Evolutionary conservation across 2,113 vertebrate species (phyloP).

Genomic region (Coptodon bakossiorum): DNA sequence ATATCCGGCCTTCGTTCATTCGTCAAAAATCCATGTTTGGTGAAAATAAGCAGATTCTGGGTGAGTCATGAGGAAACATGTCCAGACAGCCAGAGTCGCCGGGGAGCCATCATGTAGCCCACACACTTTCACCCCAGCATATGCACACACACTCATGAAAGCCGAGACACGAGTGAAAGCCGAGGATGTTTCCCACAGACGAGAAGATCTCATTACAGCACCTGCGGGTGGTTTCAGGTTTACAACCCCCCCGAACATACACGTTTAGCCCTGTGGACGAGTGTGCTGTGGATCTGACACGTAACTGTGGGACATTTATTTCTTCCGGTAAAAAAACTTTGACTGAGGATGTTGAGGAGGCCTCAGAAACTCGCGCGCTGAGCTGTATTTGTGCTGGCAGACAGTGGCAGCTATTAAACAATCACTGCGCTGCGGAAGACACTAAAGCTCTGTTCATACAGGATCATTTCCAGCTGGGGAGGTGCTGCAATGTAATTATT

Average conservation of each 20-base stretch:
- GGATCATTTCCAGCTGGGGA: not conserved
- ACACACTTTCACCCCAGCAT: not conserved
- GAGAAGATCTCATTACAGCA: not conserved
- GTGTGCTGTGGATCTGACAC: not conserved
- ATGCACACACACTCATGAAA: not conserved
- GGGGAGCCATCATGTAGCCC: not conserved
- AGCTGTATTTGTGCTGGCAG: not conserved
- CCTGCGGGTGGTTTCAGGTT: not conserved
- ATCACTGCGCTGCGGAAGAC: not conserved
- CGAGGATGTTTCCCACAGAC: not conserved
- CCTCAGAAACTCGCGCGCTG: not conserved
- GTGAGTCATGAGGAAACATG: not conserved
- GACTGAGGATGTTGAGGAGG: not conserved
- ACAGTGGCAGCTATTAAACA: not conserved
- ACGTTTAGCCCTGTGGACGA: accelerated
- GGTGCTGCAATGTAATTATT: not conserved
- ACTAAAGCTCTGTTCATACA: not conserved
- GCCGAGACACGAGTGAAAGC: not conserved
- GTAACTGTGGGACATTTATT: not conserved
- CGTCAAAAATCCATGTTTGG: not conserved
- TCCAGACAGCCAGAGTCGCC: not conserved
- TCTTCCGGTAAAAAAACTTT: not conserved
- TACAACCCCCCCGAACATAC: not conserved
- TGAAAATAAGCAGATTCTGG: not conserved
- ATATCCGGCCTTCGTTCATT: not conserved